Base-by-base conservation (phyloP, 2,888 invertebrate species). In the Scaptomyza polygonia region DNA sequence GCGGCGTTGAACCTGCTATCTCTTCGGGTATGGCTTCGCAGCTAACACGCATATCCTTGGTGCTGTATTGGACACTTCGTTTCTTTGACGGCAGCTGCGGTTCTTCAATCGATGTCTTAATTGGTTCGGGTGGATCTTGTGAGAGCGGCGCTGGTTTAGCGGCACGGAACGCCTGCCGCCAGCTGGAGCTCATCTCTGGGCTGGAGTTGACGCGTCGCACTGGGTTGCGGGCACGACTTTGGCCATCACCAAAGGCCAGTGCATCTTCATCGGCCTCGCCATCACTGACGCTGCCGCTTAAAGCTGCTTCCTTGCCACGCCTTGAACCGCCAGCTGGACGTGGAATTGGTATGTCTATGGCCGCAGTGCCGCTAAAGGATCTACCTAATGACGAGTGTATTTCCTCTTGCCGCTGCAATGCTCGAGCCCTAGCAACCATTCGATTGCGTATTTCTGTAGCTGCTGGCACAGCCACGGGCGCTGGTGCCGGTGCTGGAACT, bases 1-100 rank as follows among this genome's bases (percentile, higher is more conserved):
- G 95, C 29, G 96, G 96, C 21, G 96, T 96, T 91, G 95, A 94
- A 7, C 94, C 94, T 27, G 94, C 94, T 88, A 96, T 96, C 93
- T 97, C 97, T 92, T 97, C 97, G 9, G 97, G 97, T 88, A 97
- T 97, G 59, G 97, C 96, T 92, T 97, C 97, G 91, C 96, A 97
- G 89, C 96, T 96, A 16, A 96, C 96, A 77, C 96, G 94, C 94
- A 95, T 95, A 91, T 96, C 96, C 91, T 96, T 96, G 71, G 93
- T 93, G 62, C 93, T 93, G 68, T 94, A 95, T 44, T 89, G 87
- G 2, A 86, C 84, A 40, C 85, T 90, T 92, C 96, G 96, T 49
- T 92, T 92, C 40, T 90, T 90, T 5, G 88, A 82, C 8, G 88
- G 76, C 16, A 82, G 73, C 27, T 72, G 79, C 0, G 74, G 66